Percentiles rank a stretch among this genome's conserved stretches.
phyloP scores from a whole-genome alignment of 2,113 vertebrate genomes.

The Fulica atra region DNA sequence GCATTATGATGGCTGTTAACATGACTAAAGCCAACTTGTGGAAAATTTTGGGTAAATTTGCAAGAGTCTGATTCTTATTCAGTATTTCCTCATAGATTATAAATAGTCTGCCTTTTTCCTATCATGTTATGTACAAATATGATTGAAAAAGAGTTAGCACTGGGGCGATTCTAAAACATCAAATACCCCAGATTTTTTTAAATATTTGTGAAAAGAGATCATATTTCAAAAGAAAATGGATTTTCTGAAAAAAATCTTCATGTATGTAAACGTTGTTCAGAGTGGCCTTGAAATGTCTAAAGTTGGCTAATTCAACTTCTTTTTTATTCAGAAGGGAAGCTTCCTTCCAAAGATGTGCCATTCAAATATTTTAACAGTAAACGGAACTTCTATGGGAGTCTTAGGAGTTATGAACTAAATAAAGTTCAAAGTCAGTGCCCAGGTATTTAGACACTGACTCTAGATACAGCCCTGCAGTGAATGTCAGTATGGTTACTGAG shows the following conservation, averaged over 20 bases:
- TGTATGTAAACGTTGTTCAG: background rate
- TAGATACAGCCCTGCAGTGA: background rate
- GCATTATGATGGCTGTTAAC: background rate
- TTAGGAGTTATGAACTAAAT: background rate
- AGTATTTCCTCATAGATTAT: background rate
- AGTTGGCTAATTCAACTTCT: background rate
- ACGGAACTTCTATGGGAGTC: background rate
- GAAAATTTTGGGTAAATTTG: background rate
- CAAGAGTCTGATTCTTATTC: background rate
- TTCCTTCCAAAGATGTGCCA: background rate
- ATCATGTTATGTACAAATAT: background rate
- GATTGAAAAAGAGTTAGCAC: background rate
- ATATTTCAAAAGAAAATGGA: background rate
- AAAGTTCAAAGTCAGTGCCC: background rate
- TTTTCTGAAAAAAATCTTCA: background rate
- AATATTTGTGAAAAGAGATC: background rate
- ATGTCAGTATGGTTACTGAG: background rate
- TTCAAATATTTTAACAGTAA: background rate
- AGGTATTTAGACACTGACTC: background rate
- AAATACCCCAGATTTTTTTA: background rate
- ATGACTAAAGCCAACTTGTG: background rate
- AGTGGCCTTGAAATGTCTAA: background rate
- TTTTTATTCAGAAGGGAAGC: background rate
- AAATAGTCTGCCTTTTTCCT: conserved; percentile 14
- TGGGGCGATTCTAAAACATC: background rate